Evolutionary conservation across 2,888 invertebrate species (phyloP), one percentile per base, ranked within the genome.

Genomic region (Liodrosophila aerea): DNA sequence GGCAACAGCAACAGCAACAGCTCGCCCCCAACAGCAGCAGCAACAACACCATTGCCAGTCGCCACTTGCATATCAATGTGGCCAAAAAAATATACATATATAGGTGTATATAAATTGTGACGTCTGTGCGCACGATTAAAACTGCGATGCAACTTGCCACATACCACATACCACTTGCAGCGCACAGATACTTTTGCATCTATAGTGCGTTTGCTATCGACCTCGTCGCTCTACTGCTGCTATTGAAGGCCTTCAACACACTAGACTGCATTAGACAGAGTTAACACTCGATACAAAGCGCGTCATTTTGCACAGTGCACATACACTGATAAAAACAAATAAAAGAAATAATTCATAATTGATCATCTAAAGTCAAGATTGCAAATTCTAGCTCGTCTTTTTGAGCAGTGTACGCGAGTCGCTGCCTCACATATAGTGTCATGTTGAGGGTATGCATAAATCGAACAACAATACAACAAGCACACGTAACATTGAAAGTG

Each of bases 1-100:
- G 11, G 51, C 44, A 46, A 31, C 22, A 33, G 40, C 56, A 58
- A 12, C 50, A 13, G 12, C 30, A 18, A 4, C 16, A 18, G 12
- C 44, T 12, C 4, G 45, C 15, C 11, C 33, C 30, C 1, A 30
- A 11, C 12, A 2, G 31, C 11, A 0, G 7, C 11, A 11, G 9
- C 9, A 7, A 40, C 59, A 53, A 50, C 65, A 60, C 50, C 64
- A 64, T 49, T 64, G 29, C 43, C 62, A 64, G 73, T 74, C 72
- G 77, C 77, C 75, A 76, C 75, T 76, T 76, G 76, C 77, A 78
- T 78, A 76, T 76, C 78, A 78, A 76, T 78, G 76, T 61, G 73
- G 71, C 76, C 77, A 76, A 76, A 77, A 77, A 22, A 2, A 22
- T 22, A 22, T 22, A 22, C 5, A 22, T 22, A 5, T 5, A 22